Percentiles rank a stretch among this genome's conserved stretches.
phyloP scores from a whole-genome alignment of 2,113 vertebrate genomes.

The Myrmecophaga tridactyla region DNA sequence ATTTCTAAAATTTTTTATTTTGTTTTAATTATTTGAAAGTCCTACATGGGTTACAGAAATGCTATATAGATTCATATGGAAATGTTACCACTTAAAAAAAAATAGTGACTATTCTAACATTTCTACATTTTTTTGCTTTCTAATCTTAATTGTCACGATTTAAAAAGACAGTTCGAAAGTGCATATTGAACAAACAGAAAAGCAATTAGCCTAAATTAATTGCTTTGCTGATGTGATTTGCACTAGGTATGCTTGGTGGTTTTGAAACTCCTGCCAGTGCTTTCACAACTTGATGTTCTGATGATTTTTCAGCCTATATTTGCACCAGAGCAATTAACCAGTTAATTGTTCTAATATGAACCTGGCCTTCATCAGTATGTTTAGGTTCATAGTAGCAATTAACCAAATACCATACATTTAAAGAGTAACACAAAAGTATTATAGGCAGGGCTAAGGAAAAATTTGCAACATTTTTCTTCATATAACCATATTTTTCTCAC shows the following conservation, averaged over 20 bases:
- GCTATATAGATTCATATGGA: not conserved
- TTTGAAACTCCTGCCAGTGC: slow-evolving; percentile 25
- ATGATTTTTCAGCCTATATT: slow-evolving; percentile 71
- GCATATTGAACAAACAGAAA: slow-evolving; percentile 60
- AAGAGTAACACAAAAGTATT: slow-evolving; percentile 12
- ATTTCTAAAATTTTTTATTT: slow-evolving; percentile 29
- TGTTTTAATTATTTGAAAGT: slow-evolving; percentile 44
- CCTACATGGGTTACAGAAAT: not conserved
- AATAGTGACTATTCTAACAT: slow-evolving; percentile 57
- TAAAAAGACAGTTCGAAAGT: slow-evolving; percentile 67
- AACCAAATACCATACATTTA: slow-evolving; percentile 59
- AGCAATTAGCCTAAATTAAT: slow-evolving; percentile 71
- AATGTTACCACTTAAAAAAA: slow-evolving; percentile 49
- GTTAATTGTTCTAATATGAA: slow-evolving; percentile 75
- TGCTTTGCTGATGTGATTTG: slow-evolving; percentile 48
- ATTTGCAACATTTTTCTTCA: not conserved
- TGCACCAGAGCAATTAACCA: slow-evolving; percentile 73
- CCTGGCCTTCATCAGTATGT: slow-evolving; percentile 69
- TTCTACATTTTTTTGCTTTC: slow-evolving; percentile 64
- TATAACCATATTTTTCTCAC: not conserved
- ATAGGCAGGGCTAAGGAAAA: not conserved
- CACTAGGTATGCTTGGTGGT: slow-evolving; percentile 50
- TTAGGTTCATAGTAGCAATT: slow-evolving; percentile 62
- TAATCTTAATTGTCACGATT: slow-evolving; percentile 58
- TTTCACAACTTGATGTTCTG: slow-evolving; percentile 67